Evolutionary conservation across 2,797 vertebrate species (phyloP), one percentile per base, ranked within the genome.

Genomic region (Bufotes viridis): DNA sequence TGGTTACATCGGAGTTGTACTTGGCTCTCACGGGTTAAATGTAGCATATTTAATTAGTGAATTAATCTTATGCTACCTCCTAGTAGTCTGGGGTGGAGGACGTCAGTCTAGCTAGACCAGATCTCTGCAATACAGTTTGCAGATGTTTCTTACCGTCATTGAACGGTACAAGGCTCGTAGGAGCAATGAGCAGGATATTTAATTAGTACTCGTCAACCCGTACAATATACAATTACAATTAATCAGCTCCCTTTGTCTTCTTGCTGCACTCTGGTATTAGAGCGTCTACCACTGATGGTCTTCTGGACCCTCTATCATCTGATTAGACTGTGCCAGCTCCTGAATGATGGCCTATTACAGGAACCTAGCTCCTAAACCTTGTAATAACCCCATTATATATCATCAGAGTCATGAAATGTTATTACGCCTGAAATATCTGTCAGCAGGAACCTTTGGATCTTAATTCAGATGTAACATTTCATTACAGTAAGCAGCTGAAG

Each of bases 311-410:
- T 60, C 24, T 29, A 63, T 63, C 55, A 82, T 65, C 34, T 5
- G n/a, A 81, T 69, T 87, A 20, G 6, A 72, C 49, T n/a, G 70
- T 26, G 65, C 34, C 67, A 74, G 55, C 34, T 81, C 34, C 17
- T 69, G 4, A 63, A n/a, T 60, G 65, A 85, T 42, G 22, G 13
- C 53, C 60, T 61, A 15, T 51, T 63, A 85, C 20, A 51, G 70
- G 22, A 82, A 74, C 78, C 69, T 57, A 26, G 26, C 78, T 49
- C 85, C 85, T 53, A 18, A 60, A 78, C 1, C 65, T 74, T 65
- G 70, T 81, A 85, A 42, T 63, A 65, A n/a, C 15, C 61, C 55
- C 5, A 7, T 86, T 58, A 34, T 26, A 79, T 58, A 15, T 63
- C 63, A 81, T 22, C 26, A 29, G 29, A 8, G 8, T 86, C 26